These are phyloP conservation scores for Eristalis intricaria DNA, from an alignment of 2,888 invertebrate species.

Conservation along the genomic window DNA sequence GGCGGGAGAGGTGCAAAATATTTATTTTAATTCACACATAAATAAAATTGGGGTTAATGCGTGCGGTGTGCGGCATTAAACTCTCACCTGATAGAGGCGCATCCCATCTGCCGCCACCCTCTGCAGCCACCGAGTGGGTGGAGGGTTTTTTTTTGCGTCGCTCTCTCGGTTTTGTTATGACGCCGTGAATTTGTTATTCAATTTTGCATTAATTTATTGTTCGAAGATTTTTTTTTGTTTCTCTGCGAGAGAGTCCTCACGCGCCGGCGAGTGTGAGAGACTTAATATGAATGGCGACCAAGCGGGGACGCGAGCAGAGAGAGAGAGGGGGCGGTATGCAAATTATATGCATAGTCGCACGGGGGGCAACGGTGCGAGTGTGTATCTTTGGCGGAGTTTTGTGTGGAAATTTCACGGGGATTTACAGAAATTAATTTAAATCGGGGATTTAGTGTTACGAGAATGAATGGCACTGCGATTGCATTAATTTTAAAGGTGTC, in stretches of 20 bases:
- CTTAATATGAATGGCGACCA: conserved; percentile 48
- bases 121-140: no score
- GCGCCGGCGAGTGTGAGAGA: background rate
- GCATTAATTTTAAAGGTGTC: conserved; percentile 52
- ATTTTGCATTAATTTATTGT: conserved; percentile 70
- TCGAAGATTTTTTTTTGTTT: conserved; percentile 25
- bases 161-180: conserved; percentile 62
- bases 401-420: conserved; percentile 60
- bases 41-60: conserved; percentile 72
- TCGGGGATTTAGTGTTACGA: conserved; percentile 55
- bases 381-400: conserved; percentile 52
- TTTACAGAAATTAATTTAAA: conserved; percentile 70
- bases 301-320: conserved; percentile 5
- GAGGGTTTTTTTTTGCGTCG: background rate
- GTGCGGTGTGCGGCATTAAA: conserved; percentile 66
- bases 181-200: conserved; percentile 71
- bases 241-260: background rate
- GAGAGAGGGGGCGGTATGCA: conserved; percentile 41
- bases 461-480: conserved; percentile 58
- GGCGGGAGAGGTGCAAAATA: conserved; percentile 36
- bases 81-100: conserved; percentile 63
- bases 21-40: conserved; percentile 72
- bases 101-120: background rate
- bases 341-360: conserved; percentile 54
- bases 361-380: background rate